These are phyloP conservation scores for Leptosomus discolor DNA, from an alignment of 2,113 vertebrate genomes.

Conservation along the genomic window DNA sequence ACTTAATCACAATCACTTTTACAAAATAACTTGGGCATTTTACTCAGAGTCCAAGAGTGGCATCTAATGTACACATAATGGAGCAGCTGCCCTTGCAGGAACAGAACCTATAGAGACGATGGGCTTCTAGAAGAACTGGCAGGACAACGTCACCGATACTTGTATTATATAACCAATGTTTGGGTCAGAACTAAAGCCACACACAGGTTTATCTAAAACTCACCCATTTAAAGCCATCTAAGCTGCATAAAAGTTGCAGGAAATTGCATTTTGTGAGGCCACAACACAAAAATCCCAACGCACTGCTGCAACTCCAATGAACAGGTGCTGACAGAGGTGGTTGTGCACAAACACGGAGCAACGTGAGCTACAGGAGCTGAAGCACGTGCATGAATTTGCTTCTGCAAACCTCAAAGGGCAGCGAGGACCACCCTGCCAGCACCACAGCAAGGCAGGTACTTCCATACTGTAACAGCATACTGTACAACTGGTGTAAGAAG, in stretches of 20 bases:
- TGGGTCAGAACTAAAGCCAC: background rate
- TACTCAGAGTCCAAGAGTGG: background rate
- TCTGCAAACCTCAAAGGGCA: background rate
- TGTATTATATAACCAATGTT: background rate
- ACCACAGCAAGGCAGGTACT: background rate
- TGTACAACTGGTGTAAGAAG: background rate
- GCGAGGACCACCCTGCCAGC: background rate
- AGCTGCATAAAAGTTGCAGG: background rate
- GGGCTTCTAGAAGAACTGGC: background rate
- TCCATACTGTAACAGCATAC: background rate
- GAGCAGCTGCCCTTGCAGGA: background rate
- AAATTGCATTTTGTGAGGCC: background rate
- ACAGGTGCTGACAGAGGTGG: no score
- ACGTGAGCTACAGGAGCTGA: background rate
- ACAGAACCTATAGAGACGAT: background rate
- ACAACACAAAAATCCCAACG: background rate
- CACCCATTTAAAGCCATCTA: background rate
- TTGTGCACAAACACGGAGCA: background rate
- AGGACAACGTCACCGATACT: background rate
- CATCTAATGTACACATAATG: background rate
- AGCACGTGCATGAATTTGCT: background rate
- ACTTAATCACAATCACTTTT: background rate
- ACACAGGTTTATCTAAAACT: background rate
- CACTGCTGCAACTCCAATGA: background rate
- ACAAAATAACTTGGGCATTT: background rate